Evolutionary conservation across 2,113 vertebrate species (phyloP).

Genomic region (Cyanistes caeruleus): DNA sequence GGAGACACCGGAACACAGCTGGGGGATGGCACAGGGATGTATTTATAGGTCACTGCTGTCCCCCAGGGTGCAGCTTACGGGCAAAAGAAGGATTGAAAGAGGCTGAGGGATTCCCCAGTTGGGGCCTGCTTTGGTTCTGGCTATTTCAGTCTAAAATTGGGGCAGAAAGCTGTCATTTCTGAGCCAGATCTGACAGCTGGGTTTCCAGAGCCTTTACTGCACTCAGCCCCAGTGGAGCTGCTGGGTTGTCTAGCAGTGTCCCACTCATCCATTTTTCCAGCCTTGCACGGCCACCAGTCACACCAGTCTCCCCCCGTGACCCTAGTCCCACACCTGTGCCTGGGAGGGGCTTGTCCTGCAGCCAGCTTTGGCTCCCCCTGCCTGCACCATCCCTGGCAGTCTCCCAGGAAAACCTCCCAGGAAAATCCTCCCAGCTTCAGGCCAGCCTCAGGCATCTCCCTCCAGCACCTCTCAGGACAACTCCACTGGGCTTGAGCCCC

Average conservation of each 20-base stretch:
- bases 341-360: neutral
- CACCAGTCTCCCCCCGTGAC: neutral
- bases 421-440: too few species aligned
- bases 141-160: neutral
- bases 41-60: neutral
- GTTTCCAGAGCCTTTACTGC: neutral
- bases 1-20: rapidly evolving
- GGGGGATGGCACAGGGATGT: rapidly evolving
- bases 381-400: rapidly evolving
- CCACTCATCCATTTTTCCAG: neutral
- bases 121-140: neutral
- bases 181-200: neutral
- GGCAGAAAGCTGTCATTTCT: neutral
- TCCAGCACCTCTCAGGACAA: neutral
- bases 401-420: too few species aligned
- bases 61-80: rapidly evolving
- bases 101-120: neutral
- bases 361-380: neutral
- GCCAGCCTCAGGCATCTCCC: rapidly evolving
- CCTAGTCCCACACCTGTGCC: rapidly evolving
- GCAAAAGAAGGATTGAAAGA: neutral
- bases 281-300: neutral
- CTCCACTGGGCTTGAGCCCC: neutral
- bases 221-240: neutral
- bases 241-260: neutral